phyloP scores from a whole-genome alignment of 35 echinoderm and acorn worm genomes.

The Ptychodera flava region DNA sequence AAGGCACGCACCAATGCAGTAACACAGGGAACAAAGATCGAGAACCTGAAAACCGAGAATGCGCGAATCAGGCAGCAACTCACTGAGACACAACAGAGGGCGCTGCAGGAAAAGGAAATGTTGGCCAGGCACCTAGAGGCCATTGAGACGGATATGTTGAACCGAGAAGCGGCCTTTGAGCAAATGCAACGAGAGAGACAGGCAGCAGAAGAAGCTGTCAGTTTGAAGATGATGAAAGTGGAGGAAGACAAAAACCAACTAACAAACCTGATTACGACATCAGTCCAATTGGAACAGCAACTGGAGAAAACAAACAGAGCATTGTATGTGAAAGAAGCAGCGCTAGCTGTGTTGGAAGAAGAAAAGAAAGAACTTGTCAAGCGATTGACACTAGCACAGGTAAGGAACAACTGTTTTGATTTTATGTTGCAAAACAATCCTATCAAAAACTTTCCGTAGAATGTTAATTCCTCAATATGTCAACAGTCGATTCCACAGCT shows the following conservation, averaged over 20 bases:
- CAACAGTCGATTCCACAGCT: too few relatives aligned
- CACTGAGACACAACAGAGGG: conserved; percentile 62
- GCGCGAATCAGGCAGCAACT: conserved; percentile 71
- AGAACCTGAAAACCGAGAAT: conserved; percentile 81
- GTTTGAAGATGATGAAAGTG: conserved; percentile 74
- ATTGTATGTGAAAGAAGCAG: conserved; percentile 61
- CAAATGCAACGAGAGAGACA: conserved; percentile 81
- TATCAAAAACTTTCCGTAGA: too few relatives aligned
- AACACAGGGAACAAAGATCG: conserved; percentile 49
- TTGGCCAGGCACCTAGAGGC: conserved; percentile 95
- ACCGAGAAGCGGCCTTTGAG: conserved; percentile 74
- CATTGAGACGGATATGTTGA: conserved; percentile 91
- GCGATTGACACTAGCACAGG: conserved; percentile 56
- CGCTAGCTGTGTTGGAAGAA: conserved; percentile 48
- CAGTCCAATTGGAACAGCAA: conserved; percentile 77
- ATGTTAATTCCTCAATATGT: too few relatives aligned
- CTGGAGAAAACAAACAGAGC: conserved; percentile 73
- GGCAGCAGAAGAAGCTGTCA: conserved; percentile 80
- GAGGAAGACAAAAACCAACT: conserved; percentile 81
- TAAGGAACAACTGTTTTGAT: too few relatives aligned
- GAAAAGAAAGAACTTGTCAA: conserved; percentile 85
- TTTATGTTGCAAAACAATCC: too few relatives aligned
- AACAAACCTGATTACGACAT: conserved; percentile 59
- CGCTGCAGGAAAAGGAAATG: conserved; percentile 87
- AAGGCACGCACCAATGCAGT: conserved; percentile 46